Evolutionary conservation across 1,140 invertebrate genomes (phyloP), one percentile per base, ranked within the genome.

Genomic region (Drosophila kanapiae): DNA sequence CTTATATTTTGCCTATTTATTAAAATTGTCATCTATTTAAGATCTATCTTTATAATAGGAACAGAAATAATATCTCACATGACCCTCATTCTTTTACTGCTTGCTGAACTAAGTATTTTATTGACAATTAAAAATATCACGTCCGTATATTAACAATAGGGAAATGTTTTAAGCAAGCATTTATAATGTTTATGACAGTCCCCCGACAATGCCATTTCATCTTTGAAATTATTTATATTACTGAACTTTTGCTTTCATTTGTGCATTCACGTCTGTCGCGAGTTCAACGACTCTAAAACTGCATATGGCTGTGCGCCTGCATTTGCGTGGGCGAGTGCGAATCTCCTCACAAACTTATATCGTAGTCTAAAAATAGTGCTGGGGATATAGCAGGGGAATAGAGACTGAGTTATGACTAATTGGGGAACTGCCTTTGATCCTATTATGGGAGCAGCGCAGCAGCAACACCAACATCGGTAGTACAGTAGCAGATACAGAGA

Each of bases 391-490:
- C 18, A 33, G 27, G 16, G 13, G 45, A 68, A 62, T 23, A 47
- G 31, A 47, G 31, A 16, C 27, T 35, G 48, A 68, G n/a, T 71
- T 70, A 49, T 78, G 67, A 78, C 75, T 78, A 54, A 64, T 67
- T 71, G 37, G 69, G 29, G 38, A 49, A 75, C 42, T 49, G 75
- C 58, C 45, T 82, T 74, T 82, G 80, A 79, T 82, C 64, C 70
- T 53, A 83, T 83, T 82, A 82, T 60, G 37, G 42, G 31, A 60
- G 35, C 48, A 16, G 43, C 8, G 77, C 42, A 58, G 38, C 37
- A 53, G 27, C 33, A 35, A 2, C 47, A 48, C 14, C 47, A 29
- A 3, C n/a, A 42, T 1, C 40, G 16, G 1, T n/a, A 13, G 29
- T 13, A 9, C 18, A 64, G 18, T 9, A 11, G 40, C 56, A 27